Percentiles rank a stretch among this genome's conserved stretches.
Evolutionary conservation across 2,888 invertebrate species (phyloP).

Genomic region (Ochropleura leucogaster): DNA sequence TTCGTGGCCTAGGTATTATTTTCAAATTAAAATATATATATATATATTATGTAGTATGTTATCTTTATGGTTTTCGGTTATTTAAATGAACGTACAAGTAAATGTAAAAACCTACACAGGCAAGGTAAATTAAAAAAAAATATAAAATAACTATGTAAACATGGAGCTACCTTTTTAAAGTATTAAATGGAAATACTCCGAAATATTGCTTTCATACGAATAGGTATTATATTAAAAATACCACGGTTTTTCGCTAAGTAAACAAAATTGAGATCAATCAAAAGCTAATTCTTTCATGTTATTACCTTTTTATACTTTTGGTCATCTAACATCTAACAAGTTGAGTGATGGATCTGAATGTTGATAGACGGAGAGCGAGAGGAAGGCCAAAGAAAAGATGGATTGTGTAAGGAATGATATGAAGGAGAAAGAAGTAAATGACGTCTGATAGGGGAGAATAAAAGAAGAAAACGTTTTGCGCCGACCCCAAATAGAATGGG

Average conservation of each 20-base stretch:
- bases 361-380: too few species aligned
- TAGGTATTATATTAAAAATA: too few species aligned
- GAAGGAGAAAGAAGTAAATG: too few species aligned
- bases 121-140: neutral
- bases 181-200: neutral
- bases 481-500: too few species aligned
- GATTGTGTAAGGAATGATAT: too few species aligned
- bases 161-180: neutral
- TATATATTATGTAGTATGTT: neutral
- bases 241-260: neutral
- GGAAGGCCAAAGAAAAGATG: too few species aligned
- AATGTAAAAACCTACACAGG: neutral
- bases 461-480: too few species aligned
- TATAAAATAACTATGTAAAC: neutral
- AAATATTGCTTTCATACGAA: neutral
- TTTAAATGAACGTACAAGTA: neutral
- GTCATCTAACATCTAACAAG: too few species aligned
- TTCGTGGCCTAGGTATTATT: slow-evolving; percentile 92
- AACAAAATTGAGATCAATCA: neutral
- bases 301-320: neutral
- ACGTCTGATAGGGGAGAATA: too few species aligned
- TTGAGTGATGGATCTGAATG: too few species aligned
- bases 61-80: neutral
- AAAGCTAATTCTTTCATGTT: neutral
- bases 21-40: too few species aligned